Base-by-base conservation (phyloP, 1,140 invertebrate genomes). In the Caenorhabditis brenneri region DNA sequence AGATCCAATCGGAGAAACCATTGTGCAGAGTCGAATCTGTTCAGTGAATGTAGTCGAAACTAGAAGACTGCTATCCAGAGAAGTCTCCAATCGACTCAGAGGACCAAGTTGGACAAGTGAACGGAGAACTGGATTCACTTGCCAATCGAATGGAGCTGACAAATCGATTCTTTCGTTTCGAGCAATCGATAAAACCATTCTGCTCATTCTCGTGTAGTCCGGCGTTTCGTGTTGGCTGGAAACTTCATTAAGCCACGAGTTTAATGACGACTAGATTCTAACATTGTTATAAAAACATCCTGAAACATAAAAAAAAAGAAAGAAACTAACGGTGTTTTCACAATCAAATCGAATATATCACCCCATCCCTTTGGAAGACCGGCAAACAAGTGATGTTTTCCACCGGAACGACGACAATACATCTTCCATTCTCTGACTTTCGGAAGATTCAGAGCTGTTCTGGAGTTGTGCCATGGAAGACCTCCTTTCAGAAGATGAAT, bases 381-480 rank as follows among this genome's bases (percentile, higher is more conserved):
- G 5, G 9, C 15, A 19, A 80, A 55, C 3, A 80, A 12, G 2
- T 53, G 79, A 42, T 2, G 12, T 53, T 39, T 80, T 10, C 79
- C 79, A 16, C 48, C 79, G 46, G 48, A 5, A n/a, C 79, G 31
- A 19, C 79, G 31, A 53, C 48, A 55, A 22, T 80, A 53, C 79
- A 51, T 58, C 22, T 80, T 80, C 79, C 79, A 51, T 80, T 53
- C 48, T 51, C 79, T 27, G 19, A 80, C 79, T 36, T 80, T 80
- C n/a, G 79, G 15, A 15, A 80, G 36, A 53, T 22, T 22, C 24
- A 55, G 36, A 27, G 79, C 27, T 31, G 46, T 19, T 33, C 19
- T 80, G 16, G 48, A 22, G 27, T 58, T 53, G 29, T 51, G 48
- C 51, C 51, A 53, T 22, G 31, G 48, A 16, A 53, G 48, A 16